Conservation (phyloP, 2,797 vertebrate genomes). For the Tamandua tetradactyla region DNA sequence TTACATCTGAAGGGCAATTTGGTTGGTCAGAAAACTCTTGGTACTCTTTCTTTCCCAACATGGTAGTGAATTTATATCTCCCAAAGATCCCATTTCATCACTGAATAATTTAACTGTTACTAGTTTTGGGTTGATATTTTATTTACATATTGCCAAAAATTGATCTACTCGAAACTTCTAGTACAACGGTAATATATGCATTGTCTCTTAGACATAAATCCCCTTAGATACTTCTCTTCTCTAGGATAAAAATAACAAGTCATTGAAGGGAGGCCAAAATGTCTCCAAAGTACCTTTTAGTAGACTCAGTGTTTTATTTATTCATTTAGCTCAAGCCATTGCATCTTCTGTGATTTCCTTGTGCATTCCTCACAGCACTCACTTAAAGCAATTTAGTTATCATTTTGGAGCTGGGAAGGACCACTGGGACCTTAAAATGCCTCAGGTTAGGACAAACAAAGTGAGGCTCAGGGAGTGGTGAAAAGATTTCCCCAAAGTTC, state of each 20-base stretch:
- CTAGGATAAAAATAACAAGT: background rate
- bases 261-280: background rate
- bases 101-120: background rate
- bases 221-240: background rate
- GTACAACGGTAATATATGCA: background rate
- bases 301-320: background rate
- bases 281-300: background rate
- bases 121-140: background rate
- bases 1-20: background rate
- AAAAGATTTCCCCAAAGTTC: background rate
- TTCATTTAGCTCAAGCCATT: background rate
- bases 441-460: slow-evolving; percentile 9
- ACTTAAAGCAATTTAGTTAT: background rate
- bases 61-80: background rate
- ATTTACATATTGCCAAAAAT: slow-evolving; percentile 5
- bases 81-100: background rate
- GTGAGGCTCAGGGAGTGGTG: background rate
- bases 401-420: background rate
- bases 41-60: background rate
- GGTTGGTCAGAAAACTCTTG: background rate
- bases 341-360: background rate
- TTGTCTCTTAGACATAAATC: background rate
- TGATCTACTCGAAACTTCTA: background rate
- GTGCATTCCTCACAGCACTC: background rate
- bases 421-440: background rate